Evolutionary conservation across 2,888 invertebrate genomes (phyloP), one percentile per base, ranked within the genome.

Genomic region (Clitarchus hookeri): DNA sequence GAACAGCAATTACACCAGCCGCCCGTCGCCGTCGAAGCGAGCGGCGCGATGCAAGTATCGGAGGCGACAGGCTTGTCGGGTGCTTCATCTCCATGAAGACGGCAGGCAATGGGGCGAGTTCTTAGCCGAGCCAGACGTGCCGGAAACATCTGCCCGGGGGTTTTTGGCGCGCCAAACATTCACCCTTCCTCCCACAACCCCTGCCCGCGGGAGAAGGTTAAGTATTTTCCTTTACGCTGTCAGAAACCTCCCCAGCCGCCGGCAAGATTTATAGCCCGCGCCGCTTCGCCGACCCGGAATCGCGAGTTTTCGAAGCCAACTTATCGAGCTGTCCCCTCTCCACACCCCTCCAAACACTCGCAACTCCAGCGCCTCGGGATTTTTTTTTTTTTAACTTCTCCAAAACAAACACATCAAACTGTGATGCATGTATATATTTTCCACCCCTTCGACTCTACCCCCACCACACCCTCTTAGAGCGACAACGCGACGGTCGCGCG

Each of bases 151-250:
- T 65, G 65, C 65, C 65, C 65, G 65, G 11, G 23, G 36, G 36
- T 36, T 65, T 65, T 65, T 65, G 65, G 65, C 65, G 65, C 65
- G 65, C 65, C 13, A 65, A 65, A 65, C 65, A 65, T 8, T 23
- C n/a, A 16, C 65, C 65, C 65, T 53, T 6, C 65, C 65, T 65
- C 19, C 65, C 65, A n/a, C 3, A 6, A 1, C n/a, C 65, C n/a
- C 23, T 16, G 11, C 65, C 65, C 65, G 3, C 0, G 23, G 65
- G 65, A 23, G 65, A 65, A 65, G 65, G 65, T 65, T 65, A 65
- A 65, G 65, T 65, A 65, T 65, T 65, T 65, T 65, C 65, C 65
- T 65, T 65, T 65, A 65, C 65, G 65, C 65, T 65, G 65, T 65
- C 65, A 65, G 65, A n/a, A 65, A 65, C 65, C 65, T 65, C 23